Conservation (phyloP, 2,113 vertebrate species). For the Hippoglossus stenolepis region DNA sequence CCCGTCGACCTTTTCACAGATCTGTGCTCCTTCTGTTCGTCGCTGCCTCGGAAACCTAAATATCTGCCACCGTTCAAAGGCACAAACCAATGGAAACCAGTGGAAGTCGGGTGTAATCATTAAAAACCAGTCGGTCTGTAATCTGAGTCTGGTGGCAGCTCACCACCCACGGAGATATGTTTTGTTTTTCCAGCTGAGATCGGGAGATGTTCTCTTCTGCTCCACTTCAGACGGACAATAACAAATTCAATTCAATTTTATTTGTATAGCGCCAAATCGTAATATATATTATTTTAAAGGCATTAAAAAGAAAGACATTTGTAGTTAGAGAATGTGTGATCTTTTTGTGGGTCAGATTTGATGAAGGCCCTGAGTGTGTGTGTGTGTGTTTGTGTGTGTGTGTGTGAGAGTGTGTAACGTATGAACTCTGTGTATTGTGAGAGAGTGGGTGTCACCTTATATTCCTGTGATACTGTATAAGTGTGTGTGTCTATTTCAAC, state of each 20-base stretch:
- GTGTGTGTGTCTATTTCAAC: neutral
- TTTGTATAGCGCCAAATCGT: no score
- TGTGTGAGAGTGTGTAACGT: neutral
- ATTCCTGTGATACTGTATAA: slow-evolving; percentile 27
- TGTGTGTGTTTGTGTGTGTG: neutral
- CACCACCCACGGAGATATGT: neutral
- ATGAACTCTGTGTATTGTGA: neutral
- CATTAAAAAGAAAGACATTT: no score
- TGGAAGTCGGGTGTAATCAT: neutral
- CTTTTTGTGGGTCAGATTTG: neutral
- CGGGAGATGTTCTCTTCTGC: neutral
- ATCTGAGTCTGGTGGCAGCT: neutral
- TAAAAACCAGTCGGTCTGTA: neutral
- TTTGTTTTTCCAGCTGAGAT: neutral
- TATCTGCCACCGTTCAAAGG: neutral
- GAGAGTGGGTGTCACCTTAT: slow-evolving; percentile 22
- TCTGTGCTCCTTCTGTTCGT: neutral
- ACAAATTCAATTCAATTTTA: no score
- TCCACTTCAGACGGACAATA: neutral
- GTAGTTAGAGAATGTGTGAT: neutral
- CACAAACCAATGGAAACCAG: neutral
- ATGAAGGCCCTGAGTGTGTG: neutral
- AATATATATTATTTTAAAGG: no score
- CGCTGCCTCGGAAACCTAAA: rapidly evolving
- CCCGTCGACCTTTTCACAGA: no score